Evolutionary conservation across 2,888 invertebrate genomes (phyloP).

Genomic region (Tenthredo livida): DNA sequence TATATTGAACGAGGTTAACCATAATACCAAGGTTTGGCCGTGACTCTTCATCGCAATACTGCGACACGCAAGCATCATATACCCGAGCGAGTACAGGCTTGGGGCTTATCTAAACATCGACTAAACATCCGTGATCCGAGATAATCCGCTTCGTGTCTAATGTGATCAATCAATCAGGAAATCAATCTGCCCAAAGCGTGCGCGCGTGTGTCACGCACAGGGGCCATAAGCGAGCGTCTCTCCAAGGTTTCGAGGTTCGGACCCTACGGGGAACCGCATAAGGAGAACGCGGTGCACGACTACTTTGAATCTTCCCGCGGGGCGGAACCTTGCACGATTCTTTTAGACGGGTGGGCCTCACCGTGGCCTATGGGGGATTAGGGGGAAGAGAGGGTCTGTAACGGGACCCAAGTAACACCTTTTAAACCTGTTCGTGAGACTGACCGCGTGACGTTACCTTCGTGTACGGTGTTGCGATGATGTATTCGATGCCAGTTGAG

Average conservation of each 20-base stretch:
- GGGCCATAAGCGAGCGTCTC: constrained; percentile 27
- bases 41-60: constrained; percentile 25
- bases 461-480: constrained; percentile 67
- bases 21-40: constrained; percentile 23
- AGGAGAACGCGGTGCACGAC: constrained; percentile 27
- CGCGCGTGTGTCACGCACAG: constrained; percentile 49
- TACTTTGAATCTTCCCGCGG: constrained; percentile 4
- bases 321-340: constrained; percentile 9
- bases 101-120: constrained; percentile 55
- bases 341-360: constrained; percentile 38
- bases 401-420: constrained; percentile 64
- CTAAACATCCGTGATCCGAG: constrained; percentile 55
- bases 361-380: constrained; percentile 40
- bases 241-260: constrained; percentile 28
- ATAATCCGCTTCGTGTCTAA: constrained; percentile 56
- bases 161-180: constrained; percentile 55
- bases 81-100: constrained; percentile 32
- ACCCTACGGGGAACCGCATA: constrained; percentile 6
- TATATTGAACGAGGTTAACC: constrained; percentile 13
- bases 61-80: constrained; percentile 28
- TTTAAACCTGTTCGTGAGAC: constrained; percentile 65
- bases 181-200: constrained; percentile 51
- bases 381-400: constrained; percentile 54
- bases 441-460: constrained; percentile 66
- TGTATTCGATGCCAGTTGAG: constrained; percentile 66